Evolutionary conservation across 1,140 invertebrate genomes (phyloP).

Genomic region (Drosophila littoralis): DNA sequence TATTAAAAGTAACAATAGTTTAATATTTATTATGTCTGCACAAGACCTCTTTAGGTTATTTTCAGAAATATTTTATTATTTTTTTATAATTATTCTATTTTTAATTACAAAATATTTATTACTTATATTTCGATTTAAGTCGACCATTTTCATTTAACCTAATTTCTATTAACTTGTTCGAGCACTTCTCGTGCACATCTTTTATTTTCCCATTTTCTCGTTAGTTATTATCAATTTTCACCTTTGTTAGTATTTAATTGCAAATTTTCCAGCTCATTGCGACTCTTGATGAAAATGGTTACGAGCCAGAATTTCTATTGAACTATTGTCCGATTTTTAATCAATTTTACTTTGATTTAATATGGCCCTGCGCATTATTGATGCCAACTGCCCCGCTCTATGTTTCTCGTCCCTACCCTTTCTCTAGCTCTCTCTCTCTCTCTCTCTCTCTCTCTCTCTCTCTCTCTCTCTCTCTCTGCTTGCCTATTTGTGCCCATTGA

Average conservation of each 20-base stretch:
- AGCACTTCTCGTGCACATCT: not conserved
- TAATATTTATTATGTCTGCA: too few species aligned
- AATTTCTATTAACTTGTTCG: not conserved
- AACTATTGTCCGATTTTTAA: constrained; percentile 45
- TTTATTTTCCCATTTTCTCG: not conserved
- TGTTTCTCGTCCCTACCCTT: too few species aligned
- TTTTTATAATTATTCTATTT: not conserved
- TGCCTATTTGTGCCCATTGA: constrained; percentile 38
- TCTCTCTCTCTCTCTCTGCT: not conserved
- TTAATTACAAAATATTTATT: too few species aligned
- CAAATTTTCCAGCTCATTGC: constrained; percentile 56
- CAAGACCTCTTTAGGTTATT: too few species aligned
- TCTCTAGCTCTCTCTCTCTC: not conserved
- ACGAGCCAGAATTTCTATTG: constrained; percentile 34
- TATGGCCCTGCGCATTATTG: constrained; percentile 33
- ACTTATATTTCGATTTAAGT: too few species aligned
- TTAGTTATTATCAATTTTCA: constrained; percentile 49
- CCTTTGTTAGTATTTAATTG: constrained; percentile 56
- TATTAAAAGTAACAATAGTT: too few species aligned
- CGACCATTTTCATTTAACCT: too few species aligned
- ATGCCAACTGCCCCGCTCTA: not conserved
- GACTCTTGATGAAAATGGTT: constrained; percentile 19
- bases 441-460: not conserved
- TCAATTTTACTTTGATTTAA: constrained; percentile 46
- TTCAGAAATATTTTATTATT: too few species aligned